Conservation (phyloP, 2,113 vertebrate genomes). For the Corythaixoides concolor region DNA sequence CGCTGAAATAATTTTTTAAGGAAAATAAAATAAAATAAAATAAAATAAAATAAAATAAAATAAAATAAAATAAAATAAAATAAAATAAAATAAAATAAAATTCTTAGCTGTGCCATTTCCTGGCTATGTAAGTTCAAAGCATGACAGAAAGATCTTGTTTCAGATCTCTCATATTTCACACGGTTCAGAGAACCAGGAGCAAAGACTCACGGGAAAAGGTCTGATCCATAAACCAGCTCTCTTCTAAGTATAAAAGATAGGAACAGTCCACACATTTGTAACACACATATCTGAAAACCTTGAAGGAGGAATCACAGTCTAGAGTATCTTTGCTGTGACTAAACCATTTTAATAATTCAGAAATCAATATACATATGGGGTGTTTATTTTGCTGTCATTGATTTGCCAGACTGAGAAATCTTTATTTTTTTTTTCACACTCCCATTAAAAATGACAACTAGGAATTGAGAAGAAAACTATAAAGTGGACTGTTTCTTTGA, state of each 20-base stretch:
- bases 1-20: background rate
- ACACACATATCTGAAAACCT: background rate
- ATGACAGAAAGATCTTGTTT: background rate
- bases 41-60: background rate
- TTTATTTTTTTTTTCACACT: background rate
- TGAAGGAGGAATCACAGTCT: background rate
- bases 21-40: background rate
- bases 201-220: background rate
- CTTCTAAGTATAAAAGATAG: background rate
- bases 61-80: background rate
- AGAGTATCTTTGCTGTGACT: background rate
- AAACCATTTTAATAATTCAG: background rate
- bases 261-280: accelerated
- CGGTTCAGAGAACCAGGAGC: background rate
- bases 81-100: background rate
- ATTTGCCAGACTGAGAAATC: background rate
- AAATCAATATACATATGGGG: background rate
- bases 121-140: background rate
- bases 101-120: background rate
- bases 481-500: background rate
- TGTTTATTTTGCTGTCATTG: background rate
- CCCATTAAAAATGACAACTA: background rate
- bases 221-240: background rate
- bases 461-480: background rate
- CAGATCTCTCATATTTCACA: background rate